A percentile compares a stretch with the other conserved stretches of the same genome.
Conservation (phyloP, 1,140 invertebrate species). For the Liolophura sinensis region DNA sequence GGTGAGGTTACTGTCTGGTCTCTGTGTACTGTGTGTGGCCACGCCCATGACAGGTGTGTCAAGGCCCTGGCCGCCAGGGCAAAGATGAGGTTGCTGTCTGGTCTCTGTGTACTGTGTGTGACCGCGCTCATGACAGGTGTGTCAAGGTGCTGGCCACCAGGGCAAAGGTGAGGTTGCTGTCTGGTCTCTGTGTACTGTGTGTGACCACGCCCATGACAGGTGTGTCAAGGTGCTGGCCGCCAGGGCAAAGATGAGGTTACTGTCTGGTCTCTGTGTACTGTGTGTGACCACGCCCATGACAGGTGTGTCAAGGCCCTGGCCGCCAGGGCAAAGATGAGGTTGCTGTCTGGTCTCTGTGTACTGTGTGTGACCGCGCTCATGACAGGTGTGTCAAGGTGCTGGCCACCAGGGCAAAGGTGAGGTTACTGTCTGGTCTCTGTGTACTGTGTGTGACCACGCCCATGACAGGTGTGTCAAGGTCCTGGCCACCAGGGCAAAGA, state of each 20-base stretch:
- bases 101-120: neutral
- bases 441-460: too few species aligned
- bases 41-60: conserved; percentile 87
- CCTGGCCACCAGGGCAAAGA: neutral
- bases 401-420: neutral
- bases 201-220: conserved; percentile 81
- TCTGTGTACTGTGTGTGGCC: conserved; percentile 44
- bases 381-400: neutral
- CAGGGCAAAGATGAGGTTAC: conserved; percentile 62
- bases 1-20: conserved; percentile 48
- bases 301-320: neutral
- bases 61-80: conserved; percentile 74
- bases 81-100: conserved; percentile 61
- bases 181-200: neutral
- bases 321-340: neutral
- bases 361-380: too few species aligned
- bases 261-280: neutral
- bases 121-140: conserved; percentile 85
- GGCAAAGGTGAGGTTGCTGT: conserved; percentile 62
- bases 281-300: neutral
- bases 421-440: neutral
- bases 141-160: conserved; percentile 79
- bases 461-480: neutral
- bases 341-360: neutral
- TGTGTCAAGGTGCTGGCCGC: conserved; percentile 83